phyloP scores from a whole-genome alignment of 1,140 invertebrate species.

The Teleopsis dalmanni region DNA sequence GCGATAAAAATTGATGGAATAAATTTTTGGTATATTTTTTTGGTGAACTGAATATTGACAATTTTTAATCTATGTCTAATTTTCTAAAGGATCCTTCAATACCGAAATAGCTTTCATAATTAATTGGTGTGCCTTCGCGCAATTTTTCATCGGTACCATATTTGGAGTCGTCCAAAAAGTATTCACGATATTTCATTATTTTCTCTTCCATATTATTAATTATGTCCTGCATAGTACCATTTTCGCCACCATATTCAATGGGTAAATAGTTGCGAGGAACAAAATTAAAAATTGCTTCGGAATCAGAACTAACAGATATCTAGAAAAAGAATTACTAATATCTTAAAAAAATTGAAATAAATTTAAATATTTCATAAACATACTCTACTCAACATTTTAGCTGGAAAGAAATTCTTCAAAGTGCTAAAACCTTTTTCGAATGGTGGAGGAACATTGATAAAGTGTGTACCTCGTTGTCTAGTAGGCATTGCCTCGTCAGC shows the following conservation, averaged over 20 bases:
- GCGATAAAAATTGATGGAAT: not conserved
- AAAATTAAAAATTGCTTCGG: slow-evolving; percentile 42
- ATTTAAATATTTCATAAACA: not conserved
- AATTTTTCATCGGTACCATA: slow-evolving; percentile 50
- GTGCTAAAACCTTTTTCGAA: slow-evolving; percentile 48
- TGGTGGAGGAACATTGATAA: slow-evolving; percentile 48
- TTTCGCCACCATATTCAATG: slow-evolving; percentile 50
- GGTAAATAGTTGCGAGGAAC: slow-evolving; percentile 48
- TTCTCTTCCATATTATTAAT: slow-evolving; percentile 50
- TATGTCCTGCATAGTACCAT: slow-evolving; percentile 44
- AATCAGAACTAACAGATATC: slow-evolving; percentile 32
- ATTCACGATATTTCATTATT: slow-evolving; percentile 42
- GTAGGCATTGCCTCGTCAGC: slow-evolving; percentile 51
- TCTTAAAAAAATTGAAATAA: slow-evolving; percentile 1
- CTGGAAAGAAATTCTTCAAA: slow-evolving; percentile 42
- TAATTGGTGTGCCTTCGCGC: slow-evolving; percentile 41
- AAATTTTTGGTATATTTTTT: slow-evolving; percentile 1
- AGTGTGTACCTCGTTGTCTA: slow-evolving; percentile 48
- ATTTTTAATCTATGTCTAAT: slow-evolving; percentile 28
- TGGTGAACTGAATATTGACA: too few relatives aligned
- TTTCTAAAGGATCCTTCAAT: slow-evolving; percentile 52
- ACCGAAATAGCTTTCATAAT: slow-evolving; percentile 48
- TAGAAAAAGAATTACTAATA: slow-evolving; percentile 9
- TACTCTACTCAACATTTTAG: slow-evolving; percentile 31
- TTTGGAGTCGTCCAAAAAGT: slow-evolving; percentile 47